Evolutionary conservation across 2,888 invertebrate genomes (phyloP).

Genomic region (Clusia tigrina): DNA sequence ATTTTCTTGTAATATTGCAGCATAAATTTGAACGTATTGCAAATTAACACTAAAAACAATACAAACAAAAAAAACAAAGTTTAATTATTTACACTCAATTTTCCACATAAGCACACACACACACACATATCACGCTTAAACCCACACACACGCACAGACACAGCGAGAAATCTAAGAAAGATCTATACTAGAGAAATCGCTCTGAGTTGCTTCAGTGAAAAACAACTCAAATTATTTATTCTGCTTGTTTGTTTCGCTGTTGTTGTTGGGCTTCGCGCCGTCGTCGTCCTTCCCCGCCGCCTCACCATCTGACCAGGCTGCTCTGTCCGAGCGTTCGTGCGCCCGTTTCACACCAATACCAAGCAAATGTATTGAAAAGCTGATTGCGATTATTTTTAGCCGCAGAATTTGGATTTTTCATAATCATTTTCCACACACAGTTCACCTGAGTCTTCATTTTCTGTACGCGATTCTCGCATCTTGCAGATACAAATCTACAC

Average conservation of each 20-base stretch:
- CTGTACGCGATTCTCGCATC: constrained; percentile 39
- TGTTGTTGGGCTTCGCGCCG: too few species aligned
- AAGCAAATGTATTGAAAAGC: constrained; percentile 39
- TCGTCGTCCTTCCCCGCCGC: too few species aligned
- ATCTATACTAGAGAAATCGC: not conserved
- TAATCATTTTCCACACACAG: constrained; percentile 53
- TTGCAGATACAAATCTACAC: constrained; percentile 45
- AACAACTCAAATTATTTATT: constrained; percentile 10
- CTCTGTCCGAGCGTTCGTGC: too few species aligned
- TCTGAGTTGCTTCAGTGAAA: too few species aligned
- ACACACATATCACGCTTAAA: constrained; percentile 40
- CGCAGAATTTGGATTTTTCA: constrained; percentile 46
- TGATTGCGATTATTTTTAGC: constrained; percentile 57
- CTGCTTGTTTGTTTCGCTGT: constrained; percentile 43
- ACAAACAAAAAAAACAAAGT: constrained; percentile 13
- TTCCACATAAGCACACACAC: constrained; percentile 39
- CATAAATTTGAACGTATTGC: constrained; percentile 21
- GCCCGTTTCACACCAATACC: too few species aligned
- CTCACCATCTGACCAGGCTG: too few species aligned
- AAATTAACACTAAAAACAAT: constrained; percentile 21
- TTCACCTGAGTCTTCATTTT: constrained; percentile 57
- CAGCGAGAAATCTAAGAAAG: not conserved
- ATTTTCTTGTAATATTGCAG: not conserved
- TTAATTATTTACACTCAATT: constrained; percentile 33
- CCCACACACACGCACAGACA: constrained; percentile 1